Evolutionary conservation across 2,888 invertebrate genomes (phyloP), one percentile per base, ranked within the genome.

Genomic region (Lordiphosa fenestrarum): DNA sequence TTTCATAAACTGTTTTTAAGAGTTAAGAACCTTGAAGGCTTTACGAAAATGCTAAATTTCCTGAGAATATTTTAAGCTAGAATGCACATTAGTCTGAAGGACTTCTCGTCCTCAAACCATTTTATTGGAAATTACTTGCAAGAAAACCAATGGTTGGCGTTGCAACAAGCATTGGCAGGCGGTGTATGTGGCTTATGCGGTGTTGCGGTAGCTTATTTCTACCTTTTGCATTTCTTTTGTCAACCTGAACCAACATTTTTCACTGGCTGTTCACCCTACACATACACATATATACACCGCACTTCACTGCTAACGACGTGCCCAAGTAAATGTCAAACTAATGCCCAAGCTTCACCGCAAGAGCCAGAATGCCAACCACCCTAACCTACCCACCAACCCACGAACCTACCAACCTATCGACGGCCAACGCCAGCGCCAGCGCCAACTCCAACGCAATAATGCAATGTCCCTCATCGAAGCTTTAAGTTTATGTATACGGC

Each of bases 261-360:
- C 30, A 48, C 2, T 9, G 48, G 33, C 57, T 56, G 57, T 9
- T 10, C 0, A 15, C 9, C 4, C 38, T 36, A 39, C 21, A 13
- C 42, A 36, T 25, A 13, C 15, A 15, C 21, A 40, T 37, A 21
- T 53, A 54, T 33, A 39, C 36, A 15, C 37, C 61, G 69, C 84
- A 80, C 84, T 83, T 84, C 65, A 52, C 71, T 82, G 59, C 71
- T 82, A 77, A 77, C 77, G 77, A 77, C 75, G 71, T 84, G 77
- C 83, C 78, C 71, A 77, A 77, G 77, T 77, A 84, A 84, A 77
- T 77, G 77, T 82, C 84, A 77, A 77, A 84, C 77, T 77, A 77
- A 77, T 77, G 85, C 84, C 82, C 52, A 25, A 39, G 50, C 50
- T 37, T 23, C 53, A 54, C 61, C 48, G 56, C 56, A 71, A 62